These are phyloP conservation scores for Naso thynnoides DNA, from an alignment of 2,797 vertebrate genomes.

Conservation along the genomic window DNA sequence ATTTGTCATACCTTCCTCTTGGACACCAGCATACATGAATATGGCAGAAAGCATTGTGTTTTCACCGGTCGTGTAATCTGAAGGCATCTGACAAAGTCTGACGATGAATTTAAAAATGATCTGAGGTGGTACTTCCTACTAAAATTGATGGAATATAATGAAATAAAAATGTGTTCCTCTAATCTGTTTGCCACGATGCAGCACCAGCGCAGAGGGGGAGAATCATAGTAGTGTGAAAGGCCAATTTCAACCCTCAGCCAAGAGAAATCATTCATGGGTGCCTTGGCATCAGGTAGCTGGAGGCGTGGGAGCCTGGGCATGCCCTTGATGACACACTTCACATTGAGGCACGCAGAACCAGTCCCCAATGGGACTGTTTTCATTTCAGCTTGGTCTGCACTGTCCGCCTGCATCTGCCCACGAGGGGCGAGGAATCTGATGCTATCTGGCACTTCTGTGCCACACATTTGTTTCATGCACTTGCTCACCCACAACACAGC, in stretches of 20 bases:
- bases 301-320: conserved; percentile 24
- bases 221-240: conserved; percentile 12
- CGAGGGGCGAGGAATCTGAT: conserved; percentile 50
- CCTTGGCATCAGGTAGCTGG: conserved; percentile 54
- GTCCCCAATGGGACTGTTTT: not conserved
- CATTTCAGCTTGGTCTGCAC: conserved; percentile 28
- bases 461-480: conserved; percentile 52
- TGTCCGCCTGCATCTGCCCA: conserved; percentile 46
- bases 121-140: not conserved
- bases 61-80: not conserved
- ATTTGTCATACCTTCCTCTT: conserved; percentile 37
- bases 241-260: conserved; percentile 21
- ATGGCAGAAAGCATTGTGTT: conserved; percentile 15
- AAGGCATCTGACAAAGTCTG: not conserved
- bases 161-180: conserved; percentile 10
- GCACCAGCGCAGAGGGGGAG: not conserved
- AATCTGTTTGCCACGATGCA: not conserved
- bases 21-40: conserved; percentile 15
- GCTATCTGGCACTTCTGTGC: conserved; percentile 73
- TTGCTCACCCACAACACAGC: conserved; percentile 38
- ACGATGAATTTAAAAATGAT: not conserved
- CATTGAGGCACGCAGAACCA: conserved; percentile 27
- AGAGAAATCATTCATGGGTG: conserved; percentile 50
- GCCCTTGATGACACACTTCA: conserved; percentile 45
- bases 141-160: conserved; percentile 15